phyloP scores from a whole-genome alignment of 1,140 invertebrate genomes.

The Drosophila santomea region DNA sequence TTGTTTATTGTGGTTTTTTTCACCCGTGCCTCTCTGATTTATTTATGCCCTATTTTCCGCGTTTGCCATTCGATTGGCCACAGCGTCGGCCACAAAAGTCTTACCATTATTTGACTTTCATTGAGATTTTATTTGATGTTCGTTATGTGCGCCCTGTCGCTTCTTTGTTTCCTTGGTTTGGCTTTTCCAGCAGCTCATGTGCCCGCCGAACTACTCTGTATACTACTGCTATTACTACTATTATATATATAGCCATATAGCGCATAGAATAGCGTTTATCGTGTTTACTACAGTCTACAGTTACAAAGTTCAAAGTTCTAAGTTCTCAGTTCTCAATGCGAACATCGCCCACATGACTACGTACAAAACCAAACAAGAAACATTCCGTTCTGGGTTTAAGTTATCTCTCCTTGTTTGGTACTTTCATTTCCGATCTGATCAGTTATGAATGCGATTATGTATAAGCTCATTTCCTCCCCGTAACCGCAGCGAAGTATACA shows the following conservation, averaged over 20 bases:
- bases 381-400: conserved; percentile 41
- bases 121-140: conserved; percentile 48
- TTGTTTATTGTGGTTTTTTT: conserved; percentile 66
- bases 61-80: conserved; percentile 39
- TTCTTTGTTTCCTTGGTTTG: conserved; percentile 21
- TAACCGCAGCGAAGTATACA: conserved; percentile 40
- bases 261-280: conserved; percentile 69
- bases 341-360: conserved; percentile 37
- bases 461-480: conserved; percentile 69
- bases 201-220: conserved; percentile 38
- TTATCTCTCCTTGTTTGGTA: conserved; percentile 19
- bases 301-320: conserved; percentile 45
- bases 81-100: conserved; percentile 45
- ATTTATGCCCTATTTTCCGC: conserved; percentile 18
- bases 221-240: conserved; percentile 6
- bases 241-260: conserved; percentile 51
- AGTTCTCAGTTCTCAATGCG: conserved; percentile 51
- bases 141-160: conserved; percentile 15
- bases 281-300: conserved; percentile 49
- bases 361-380: conserved; percentile 57
- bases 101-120: conserved; percentile 45
- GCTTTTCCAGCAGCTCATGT: conserved; percentile 47
- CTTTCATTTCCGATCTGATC: conserved; percentile 40
- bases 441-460: conserved; percentile 48
- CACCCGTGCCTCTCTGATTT: conserved; percentile 4